Conservation (phyloP, 1,140 invertebrate genomes). For the Oncopodura yosiiana region DNA sequence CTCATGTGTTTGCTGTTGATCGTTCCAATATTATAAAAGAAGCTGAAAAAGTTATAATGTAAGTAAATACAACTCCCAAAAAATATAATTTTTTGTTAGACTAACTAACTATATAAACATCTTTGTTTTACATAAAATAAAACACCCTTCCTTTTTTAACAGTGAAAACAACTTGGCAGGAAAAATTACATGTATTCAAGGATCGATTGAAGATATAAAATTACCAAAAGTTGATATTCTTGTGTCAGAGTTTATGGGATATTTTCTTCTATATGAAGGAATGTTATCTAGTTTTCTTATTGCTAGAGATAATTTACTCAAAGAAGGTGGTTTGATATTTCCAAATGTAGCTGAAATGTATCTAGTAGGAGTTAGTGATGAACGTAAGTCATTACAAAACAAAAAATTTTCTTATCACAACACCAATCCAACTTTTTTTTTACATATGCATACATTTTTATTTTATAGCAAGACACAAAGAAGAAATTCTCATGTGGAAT, state of each 20-base stretch:
- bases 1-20: constrained; percentile 85
- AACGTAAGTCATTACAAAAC: constrained; percentile 48
- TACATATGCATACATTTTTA: constrained; percentile 20
- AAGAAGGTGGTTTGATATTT: constrained; percentile 65
- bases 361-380: constrained; percentile 77
- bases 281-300: constrained; percentile 89
- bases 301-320: constrained; percentile 86
- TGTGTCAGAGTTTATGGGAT: constrained; percentile 99
- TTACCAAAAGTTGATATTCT: constrained; percentile 84
- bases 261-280: constrained; percentile 94
- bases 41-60: constrained; percentile 74
- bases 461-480: constrained; percentile 54
- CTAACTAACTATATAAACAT: background rate
- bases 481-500: constrained; percentile 79
- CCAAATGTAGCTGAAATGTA: constrained; percentile 85
- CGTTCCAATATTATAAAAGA: constrained; percentile 79
- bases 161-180: constrained; percentile 64
- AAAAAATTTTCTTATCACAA: constrained; percentile 36
- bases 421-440: background rate
- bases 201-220: constrained; percentile 76
- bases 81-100: constrained; percentile 17
- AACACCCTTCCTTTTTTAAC: constrained; percentile 36
- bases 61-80: constrained; percentile 39
- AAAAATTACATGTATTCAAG: constrained; percentile 66
- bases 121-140: background rate